Evolutionary conservation across 2,113 vertebrate genomes (phyloP).

Genomic region (Engraulis encrasicolus): DNA sequence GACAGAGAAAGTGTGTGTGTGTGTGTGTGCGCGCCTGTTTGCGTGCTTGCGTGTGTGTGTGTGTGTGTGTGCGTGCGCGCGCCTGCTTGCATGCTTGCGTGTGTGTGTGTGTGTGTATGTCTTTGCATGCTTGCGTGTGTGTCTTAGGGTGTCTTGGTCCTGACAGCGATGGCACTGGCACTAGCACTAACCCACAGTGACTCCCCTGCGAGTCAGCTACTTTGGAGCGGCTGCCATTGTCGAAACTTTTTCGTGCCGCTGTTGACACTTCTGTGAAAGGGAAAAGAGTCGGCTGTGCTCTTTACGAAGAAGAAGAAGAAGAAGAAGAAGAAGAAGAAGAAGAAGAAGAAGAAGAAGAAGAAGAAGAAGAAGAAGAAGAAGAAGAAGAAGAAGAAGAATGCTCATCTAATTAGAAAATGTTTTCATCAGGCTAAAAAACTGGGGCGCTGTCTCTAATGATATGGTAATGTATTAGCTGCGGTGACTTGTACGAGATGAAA

Average conservation of each 20-base stretch:
- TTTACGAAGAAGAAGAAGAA: too few relatives aligned
- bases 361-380: too few relatives aligned
- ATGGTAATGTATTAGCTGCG: conserved; percentile 41
- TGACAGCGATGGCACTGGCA: not conserved
- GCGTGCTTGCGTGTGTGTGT: too few relatives aligned
- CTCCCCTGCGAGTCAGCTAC: conserved; percentile 34
- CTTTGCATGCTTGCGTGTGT: not conserved
- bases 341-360: too few relatives aligned
- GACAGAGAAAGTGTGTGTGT: too few relatives aligned
- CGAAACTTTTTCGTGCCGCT: conserved; percentile 52
- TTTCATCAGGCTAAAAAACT: conserved; percentile 49
- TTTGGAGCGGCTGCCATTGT: conserved; percentile 42
- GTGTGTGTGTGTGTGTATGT: too few relatives aligned
- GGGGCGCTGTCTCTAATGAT: conserved; percentile 43
- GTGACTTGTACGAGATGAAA: conserved; percentile 27
- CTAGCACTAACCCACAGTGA: too few relatives aligned
- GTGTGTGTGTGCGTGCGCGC: too few relatives aligned
- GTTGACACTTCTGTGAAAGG: conserved; percentile 47
- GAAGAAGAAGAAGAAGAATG: too few relatives aligned
- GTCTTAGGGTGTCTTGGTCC: not conserved
- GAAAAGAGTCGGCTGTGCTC: conserved; percentile 24
- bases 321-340: too few relatives aligned
- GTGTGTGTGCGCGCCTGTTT: too few relatives aligned
- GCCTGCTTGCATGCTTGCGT: too few relatives aligned
- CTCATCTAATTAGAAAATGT: conserved; percentile 51